Conservation (phyloP, 2,113 vertebrate species). For the Seriola quinqueradiata region DNA sequence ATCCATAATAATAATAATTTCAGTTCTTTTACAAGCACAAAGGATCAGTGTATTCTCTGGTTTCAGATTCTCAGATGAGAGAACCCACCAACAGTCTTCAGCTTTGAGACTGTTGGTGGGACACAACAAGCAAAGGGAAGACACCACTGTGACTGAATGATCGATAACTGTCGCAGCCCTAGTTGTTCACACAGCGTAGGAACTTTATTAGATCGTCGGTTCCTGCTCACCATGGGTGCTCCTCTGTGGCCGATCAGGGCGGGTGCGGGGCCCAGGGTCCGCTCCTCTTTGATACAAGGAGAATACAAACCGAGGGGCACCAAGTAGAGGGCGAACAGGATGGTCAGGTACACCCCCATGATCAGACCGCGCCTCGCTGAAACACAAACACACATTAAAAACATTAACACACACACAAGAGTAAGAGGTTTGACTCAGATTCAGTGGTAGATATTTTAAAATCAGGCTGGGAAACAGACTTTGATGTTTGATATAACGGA, state of each 20-base stretch:
- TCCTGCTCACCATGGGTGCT: slow-evolving; percentile 90
- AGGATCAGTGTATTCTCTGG: no score
- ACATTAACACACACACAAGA: slow-evolving; percentile 5
- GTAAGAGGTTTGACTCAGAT: neutral
- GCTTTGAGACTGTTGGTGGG: no score
- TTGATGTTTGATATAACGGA: neutral
- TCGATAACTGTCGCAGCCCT: no score
- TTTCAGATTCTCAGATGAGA: no score
- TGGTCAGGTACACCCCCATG: slow-evolving; percentile 84
- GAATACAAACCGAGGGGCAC: slow-evolving; percentile 92
- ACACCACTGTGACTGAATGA: no score
- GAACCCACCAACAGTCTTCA: no score
- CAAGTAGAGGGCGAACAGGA: slow-evolving; percentile 88
- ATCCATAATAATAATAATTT: no score
- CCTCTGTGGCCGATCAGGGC: slow-evolving; percentile 92
- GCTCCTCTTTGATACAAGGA: slow-evolving; percentile 89
- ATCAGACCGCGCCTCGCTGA: slow-evolving; percentile 86
- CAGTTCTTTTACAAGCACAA: no score
- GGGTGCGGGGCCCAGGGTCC: slow-evolving; percentile 89
- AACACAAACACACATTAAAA: slow-evolving; percentile 51
- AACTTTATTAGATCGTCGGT: neutral
- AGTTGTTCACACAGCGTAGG: no score
- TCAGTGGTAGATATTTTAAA: neutral
- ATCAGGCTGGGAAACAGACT: neutral
- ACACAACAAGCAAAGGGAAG: no score